phyloP scores from a whole-genome alignment of 2,797 vertebrate genomes.

The Acanthiza pusilla region DNA sequence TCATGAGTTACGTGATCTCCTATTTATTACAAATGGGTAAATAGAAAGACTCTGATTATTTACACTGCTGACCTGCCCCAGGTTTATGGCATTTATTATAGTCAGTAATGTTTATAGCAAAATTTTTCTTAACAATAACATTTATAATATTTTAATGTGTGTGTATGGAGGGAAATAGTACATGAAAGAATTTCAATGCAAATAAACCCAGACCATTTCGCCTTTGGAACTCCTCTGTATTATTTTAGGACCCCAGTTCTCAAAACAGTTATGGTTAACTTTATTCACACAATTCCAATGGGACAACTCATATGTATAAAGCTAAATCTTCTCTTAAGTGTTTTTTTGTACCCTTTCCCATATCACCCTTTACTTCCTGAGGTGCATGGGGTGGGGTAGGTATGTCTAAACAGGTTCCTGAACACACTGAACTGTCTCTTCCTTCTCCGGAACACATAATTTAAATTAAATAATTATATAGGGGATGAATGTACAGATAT shows the following conservation, averaged over 20 bases:
- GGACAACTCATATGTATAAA: background rate
- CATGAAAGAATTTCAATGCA: constrained; percentile 46
- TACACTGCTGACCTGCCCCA: constrained; percentile 44
- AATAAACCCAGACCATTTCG: constrained; percentile 26
- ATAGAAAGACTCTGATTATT: constrained; percentile 60
- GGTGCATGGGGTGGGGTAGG: background rate
- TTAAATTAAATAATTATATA: background rate
- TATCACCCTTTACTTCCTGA: background rate
- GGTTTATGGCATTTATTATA: constrained; percentile 53
- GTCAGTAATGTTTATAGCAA: constrained; percentile 65
- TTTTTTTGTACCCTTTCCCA: background rate
- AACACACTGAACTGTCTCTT: background rate
- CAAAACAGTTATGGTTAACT: constrained; percentile 41
- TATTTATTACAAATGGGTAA: constrained; percentile 50
- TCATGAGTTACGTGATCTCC: constrained; percentile 19
- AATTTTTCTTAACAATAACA: constrained; percentile 50
- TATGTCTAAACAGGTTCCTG: background rate
- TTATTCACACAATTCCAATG: constrained; percentile 45
- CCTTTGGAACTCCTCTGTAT: constrained; percentile 27
- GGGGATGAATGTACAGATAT: background rate
- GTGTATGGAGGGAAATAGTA: constrained; percentile 42
- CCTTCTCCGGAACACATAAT: background rate
- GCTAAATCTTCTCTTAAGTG: background rate
- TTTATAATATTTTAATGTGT: constrained; percentile 54
- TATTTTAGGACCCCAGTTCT: constrained; percentile 44